Evolutionary conservation across 2,888 invertebrate genomes (phyloP).

Genomic region (Minunthozetes semirufus): DNA sequence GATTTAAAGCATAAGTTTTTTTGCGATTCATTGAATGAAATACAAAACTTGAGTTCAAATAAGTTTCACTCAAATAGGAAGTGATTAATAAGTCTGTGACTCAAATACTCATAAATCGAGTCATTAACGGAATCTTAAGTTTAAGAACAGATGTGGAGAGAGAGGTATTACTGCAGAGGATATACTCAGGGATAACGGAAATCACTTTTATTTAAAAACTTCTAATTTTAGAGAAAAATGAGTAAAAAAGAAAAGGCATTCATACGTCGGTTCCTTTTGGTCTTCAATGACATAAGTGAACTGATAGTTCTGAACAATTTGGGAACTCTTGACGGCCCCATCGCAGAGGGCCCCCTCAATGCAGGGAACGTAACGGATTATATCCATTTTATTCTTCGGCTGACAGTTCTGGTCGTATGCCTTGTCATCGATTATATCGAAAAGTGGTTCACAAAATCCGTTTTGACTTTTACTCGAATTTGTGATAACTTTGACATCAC

Average conservation of each 20-base stretch:
- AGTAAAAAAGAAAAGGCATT: constrained; percentile 39
- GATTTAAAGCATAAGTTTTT: no score
- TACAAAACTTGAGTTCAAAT: no score
- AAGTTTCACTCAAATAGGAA: no score
- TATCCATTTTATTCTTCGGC: constrained; percentile 61
- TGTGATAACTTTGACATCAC: constrained; percentile 54
- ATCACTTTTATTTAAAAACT: background rate
- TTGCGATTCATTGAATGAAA: no score
- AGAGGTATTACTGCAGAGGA: no score
- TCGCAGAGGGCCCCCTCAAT: constrained; percentile 68
- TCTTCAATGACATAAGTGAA: constrained; percentile 90
- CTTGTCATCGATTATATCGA: constrained; percentile 68
- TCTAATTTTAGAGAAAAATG: background rate
- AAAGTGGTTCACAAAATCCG: constrained; percentile 70
- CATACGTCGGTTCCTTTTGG: constrained; percentile 75
- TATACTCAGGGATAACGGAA: background rate
- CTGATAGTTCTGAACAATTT: constrained; percentile 74
- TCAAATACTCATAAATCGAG: no score
- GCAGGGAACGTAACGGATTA: constrained; percentile 79
- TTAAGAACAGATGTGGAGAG: no score
- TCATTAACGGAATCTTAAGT: no score
- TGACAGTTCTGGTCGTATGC: constrained; percentile 74
- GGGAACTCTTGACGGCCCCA: constrained; percentile 59
- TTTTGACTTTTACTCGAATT: background rate
- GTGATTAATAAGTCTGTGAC: no score